Conservation (phyloP, 2,797 vertebrate species). For the Serranus cabrilla region DNA sequence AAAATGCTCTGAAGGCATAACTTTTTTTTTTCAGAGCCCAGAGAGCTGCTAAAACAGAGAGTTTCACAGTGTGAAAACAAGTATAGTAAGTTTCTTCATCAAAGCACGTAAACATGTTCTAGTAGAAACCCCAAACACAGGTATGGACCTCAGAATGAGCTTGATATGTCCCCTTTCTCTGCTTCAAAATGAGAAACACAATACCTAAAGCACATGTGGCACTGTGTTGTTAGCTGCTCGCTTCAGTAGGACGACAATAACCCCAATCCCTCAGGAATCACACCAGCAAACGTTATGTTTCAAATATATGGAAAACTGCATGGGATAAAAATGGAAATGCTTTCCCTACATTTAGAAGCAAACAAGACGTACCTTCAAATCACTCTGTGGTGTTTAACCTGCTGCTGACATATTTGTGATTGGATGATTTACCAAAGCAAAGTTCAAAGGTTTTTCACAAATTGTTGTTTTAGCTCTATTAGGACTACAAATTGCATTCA, state of each 20-base stretch:
- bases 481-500: slow-evolving; percentile 20
- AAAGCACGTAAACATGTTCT: no score
- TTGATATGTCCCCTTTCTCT: no score
- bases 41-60: no score
- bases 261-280: slow-evolving; percentile 1
- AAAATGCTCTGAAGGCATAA: no score
- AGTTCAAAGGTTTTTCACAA: slow-evolving; percentile 16
- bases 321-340: slow-evolving; percentile 7
- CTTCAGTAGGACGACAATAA: not conserved
- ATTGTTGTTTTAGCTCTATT: slow-evolving; percentile 24
- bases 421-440: slow-evolving; percentile 28
- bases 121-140: no score
- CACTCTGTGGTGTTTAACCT: not conserved
- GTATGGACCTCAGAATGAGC: no score
- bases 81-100: no score
- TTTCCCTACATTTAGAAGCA: slow-evolving; percentile 5
- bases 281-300: not conserved
- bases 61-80: no score
- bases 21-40: no score
- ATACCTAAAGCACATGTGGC: not conserved
- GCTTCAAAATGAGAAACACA: no score
- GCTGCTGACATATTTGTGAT: slow-evolving; percentile 19
- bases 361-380: slow-evolving; percentile 15
- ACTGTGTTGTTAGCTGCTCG: slow-evolving; percentile 20
- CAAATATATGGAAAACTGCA: not conserved